These are phyloP conservation scores for Neodiprion fabricii DNA, from an alignment of 1,140 invertebrate genomes.

Conservation along the genomic window DNA sequence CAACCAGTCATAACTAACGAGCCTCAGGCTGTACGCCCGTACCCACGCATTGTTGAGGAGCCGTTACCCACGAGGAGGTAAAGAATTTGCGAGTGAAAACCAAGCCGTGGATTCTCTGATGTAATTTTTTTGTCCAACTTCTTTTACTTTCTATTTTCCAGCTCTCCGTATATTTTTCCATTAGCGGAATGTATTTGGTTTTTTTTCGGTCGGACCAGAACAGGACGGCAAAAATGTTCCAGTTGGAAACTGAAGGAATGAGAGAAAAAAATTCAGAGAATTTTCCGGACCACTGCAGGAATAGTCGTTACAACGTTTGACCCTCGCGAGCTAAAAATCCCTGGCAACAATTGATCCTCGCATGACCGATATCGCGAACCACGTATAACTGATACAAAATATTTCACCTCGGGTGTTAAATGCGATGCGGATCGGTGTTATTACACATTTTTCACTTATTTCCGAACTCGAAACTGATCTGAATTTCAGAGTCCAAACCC, in stretches of 20 bases:
- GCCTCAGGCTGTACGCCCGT: background rate
- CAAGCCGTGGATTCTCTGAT: conserved; percentile 8
- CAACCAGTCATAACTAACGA: background rate
- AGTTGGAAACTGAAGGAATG: too few relatives aligned
- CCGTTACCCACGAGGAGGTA: background rate
- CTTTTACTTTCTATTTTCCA: too few relatives aligned
- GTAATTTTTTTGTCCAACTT: background rate
- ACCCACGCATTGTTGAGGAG: background rate
- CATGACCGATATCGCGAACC: too few relatives aligned
- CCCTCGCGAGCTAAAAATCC: too few relatives aligned
- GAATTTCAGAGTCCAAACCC: background rate
- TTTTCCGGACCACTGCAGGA: too few relatives aligned
- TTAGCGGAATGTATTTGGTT: conserved; percentile 17
- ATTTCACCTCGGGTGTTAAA: too few relatives aligned
- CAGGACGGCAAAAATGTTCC: background rate
- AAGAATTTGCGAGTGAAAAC: background rate
- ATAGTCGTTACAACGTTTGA: too few relatives aligned
- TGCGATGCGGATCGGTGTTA: too few relatives aligned
- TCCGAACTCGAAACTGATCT: background rate
- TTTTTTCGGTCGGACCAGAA: conserved; percentile 9
- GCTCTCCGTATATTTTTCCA: conserved; percentile 14
- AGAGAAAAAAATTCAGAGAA: too few relatives aligned
- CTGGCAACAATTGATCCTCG: too few relatives aligned
- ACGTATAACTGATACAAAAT: too few relatives aligned
- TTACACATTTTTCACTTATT: too few relatives aligned